A percentile compares a stretch with the other conserved stretches of the same genome.
Conservation (phyloP, 2,113 vertebrate species). For the Ptilonorhynchus violaceus region DNA sequence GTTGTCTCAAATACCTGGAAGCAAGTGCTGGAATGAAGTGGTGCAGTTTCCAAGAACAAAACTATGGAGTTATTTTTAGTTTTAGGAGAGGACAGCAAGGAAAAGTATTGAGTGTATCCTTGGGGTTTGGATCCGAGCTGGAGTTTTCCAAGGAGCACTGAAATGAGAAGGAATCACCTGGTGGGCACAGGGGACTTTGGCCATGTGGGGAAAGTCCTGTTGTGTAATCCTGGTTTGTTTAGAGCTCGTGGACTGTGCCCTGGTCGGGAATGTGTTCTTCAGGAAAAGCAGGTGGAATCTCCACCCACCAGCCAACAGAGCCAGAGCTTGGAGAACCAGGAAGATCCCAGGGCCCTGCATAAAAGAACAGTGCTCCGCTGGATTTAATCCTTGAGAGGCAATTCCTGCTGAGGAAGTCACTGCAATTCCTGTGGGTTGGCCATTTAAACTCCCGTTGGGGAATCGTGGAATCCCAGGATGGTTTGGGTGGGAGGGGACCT, state of each 20-base stretch:
- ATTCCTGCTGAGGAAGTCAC: background rate
- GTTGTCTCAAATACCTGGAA: background rate
- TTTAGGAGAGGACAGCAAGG: background rate
- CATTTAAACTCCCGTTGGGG: too few species aligned
- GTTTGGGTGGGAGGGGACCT: background rate
- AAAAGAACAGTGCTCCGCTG: background rate
- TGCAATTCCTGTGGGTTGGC: accelerated
- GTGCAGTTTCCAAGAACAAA: background rate
- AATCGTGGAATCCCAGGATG: background rate
- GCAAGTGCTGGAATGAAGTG: background rate
- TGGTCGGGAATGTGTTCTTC: background rate
- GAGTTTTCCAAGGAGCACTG: background rate
- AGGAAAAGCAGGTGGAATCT: background rate
- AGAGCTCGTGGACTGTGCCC: background rate
- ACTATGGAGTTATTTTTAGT: background rate
- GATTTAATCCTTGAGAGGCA: accelerated
- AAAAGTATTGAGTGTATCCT: accelerated
- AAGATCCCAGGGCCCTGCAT: background rate
- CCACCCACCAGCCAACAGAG: background rate
- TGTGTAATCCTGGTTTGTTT: background rate
- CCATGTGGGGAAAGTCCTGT: background rate
- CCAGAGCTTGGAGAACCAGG: background rate
- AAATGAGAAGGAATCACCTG: background rate
- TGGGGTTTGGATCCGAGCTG: background rate
- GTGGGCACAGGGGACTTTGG: background rate